A percentile compares a stretch with the other conserved stretches of the same genome.
Evolutionary conservation across 2,113 vertebrate species (phyloP).

Genomic region (Phalacrocorax brasilianus): DNA sequence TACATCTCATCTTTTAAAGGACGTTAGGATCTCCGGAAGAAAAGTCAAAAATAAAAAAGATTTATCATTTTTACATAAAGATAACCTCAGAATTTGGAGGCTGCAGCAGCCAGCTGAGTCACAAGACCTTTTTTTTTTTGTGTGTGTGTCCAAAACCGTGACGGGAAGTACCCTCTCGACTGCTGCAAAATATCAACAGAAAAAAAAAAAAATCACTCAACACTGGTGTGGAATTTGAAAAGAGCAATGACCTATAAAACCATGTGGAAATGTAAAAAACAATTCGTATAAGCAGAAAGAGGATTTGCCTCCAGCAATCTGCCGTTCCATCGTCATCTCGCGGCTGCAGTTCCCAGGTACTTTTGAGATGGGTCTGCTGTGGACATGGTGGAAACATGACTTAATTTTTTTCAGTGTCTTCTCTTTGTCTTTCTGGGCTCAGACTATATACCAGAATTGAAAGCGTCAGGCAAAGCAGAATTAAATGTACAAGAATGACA

Average conservation of each 20-base stretch:
- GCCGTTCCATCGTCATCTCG: background rate
- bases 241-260: background rate
- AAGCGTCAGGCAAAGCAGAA: background rate
- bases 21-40: background rate
- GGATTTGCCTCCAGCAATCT: background rate
- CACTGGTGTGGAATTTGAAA: background rate
- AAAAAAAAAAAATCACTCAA: no score
- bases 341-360: background rate
- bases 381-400: background rate
- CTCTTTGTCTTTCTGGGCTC: background rate
- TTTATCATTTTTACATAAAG: background rate
- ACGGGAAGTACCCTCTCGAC: background rate
- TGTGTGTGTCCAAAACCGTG: background rate
- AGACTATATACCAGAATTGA: background rate
- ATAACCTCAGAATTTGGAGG: background rate
- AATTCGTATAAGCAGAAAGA: no score
- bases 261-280: background rate
- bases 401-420: background rate
- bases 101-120: background rate
- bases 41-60: background rate
- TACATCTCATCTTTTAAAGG: background rate
- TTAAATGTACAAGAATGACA: background rate
- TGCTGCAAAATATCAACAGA: background rate
- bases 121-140: background rate
- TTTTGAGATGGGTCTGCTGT: background rate